Evolutionary conservation across 2,797 vertebrate genomes (phyloP), one percentile per base, ranked within the genome.

Genomic region (Pangasius krempfi): DNA sequence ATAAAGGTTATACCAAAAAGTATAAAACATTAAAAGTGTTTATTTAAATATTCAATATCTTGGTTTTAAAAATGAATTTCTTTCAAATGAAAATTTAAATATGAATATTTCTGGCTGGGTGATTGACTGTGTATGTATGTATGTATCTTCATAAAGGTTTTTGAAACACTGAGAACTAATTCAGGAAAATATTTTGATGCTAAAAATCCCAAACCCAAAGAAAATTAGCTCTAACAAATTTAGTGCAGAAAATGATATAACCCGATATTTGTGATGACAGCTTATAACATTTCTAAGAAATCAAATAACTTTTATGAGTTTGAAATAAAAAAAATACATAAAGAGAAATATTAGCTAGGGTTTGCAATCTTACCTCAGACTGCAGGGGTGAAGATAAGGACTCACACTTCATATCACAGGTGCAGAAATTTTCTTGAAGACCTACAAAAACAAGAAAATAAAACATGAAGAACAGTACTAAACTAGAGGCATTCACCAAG

Each of bases 371-470:
- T 96, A 97, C 96, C 96, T 96, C 93, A 94, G 92, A 95, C 94
- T 95, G 92, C 94, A 93, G 92, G 94, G 93, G 92, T 90, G 85
- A 83, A 91, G 89, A 91, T 88, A 89, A 93, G 91, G 90, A 88
- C 86, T 93, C 92, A 88, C 82, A 89, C 90, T 16, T 95, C 92
- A 91, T 90, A 96, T 97, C 96, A 97, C 96, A 97, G 96, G 92
- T 97, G 96, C 90, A 97, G 96, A 93, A 97, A 97, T 93, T 97
- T 97, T 95, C 96, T 95, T 50, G 96, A 97, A n/a, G 96, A 96
- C 96, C 96, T 96, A 88, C 60, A 86, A 90, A 87, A 47, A 89
- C 3, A 90, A 40, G 88, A 85, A 92, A 91, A 47, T 86, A 7
- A 44, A 47, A 64, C 1, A 40, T 84, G 70, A 82, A 82, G n/a